Evolutionary conservation across 2,113 vertebrate species (phyloP), one percentile per base, ranked within the genome.

Genomic region (Smithornis capensis): DNA sequence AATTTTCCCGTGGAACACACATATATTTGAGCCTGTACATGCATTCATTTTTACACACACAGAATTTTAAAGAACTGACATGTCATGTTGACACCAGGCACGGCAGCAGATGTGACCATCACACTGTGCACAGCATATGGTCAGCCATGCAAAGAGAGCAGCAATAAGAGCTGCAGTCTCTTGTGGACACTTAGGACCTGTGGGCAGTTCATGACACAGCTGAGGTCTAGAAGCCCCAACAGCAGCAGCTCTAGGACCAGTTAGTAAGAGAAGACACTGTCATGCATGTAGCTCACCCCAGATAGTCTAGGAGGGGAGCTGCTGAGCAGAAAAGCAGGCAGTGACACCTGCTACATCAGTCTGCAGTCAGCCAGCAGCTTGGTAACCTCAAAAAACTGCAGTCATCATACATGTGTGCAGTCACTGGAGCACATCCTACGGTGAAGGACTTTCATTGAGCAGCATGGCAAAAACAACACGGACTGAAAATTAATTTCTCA

Each of bases 121-220:
- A 2, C 14, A 19, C 7, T 0, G 0, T 3, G 40, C 29, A 18
- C 0, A 0, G 49, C 0, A 0, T 8, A 4, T 4, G n/a, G 12
- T 45, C 33, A 27, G 35, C 24, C 24, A 9, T 16, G 74, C 31
- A 40, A 62, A 52, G 50, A 64, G 17, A 13, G 24, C 78, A 60
- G 62, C 62, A 33, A 0, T 7, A 19, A 59, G 40, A 59, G 19
- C 37, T 15, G 14, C 16, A 38, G 55, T 18, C 38, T 63, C 16
- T 19, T 56, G 23, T 4, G 8, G 35, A 29, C 3, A 1, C 55
- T 28, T 1, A 0, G 38, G 16, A 38, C 21, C 29, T 0, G 0
- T 8, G 22, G 42, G 28, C 49, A 50, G 16, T 55, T 55, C 19
- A 10, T 13, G 9, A 14, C n/a, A 5, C 29, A 24, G 1, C 60